Conservation (phyloP, 92 coral and sea anemone genomes). For the Zoanthus gigantus region DNA sequence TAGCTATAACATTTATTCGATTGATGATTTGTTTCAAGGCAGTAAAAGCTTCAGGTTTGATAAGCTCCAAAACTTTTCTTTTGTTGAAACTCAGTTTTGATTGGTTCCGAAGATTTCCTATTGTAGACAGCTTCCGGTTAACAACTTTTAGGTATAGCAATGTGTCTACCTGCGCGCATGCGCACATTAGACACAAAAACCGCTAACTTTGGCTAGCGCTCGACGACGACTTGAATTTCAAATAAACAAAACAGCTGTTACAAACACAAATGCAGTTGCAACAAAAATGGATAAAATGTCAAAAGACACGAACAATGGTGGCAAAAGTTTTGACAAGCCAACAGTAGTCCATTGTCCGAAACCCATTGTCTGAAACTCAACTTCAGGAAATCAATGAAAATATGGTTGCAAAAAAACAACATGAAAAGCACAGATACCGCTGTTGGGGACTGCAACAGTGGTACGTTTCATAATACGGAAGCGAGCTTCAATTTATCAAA, state of each 20-base stretch:
- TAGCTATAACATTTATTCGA: too few relatives aligned
- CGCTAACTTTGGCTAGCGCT: slow-evolving; percentile 1
- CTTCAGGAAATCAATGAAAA: slow-evolving; percentile 16
- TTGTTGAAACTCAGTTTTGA: too few relatives aligned
- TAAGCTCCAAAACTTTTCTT: too few relatives aligned
- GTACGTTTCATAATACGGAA: background rate
- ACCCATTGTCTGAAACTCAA: slow-evolving; percentile 20
- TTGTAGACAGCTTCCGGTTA: too few relatives aligned
- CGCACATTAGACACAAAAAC: background rate
- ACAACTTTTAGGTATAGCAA: too few relatives aligned
- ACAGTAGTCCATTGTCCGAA: background rate
- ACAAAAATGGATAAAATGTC: slow-evolving; percentile 24
- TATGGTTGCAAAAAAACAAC: slow-evolving; percentile 13
- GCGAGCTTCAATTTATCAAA: background rate
- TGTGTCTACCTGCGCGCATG: too few relatives aligned
- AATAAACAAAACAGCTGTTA: slow-evolving; percentile 11
- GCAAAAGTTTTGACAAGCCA: slow-evolving; percentile 18
- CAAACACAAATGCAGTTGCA: slow-evolving; percentile 21
- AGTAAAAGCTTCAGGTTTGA: too few relatives aligned
- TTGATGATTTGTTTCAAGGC: too few relatives aligned
- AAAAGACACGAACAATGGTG: slow-evolving; percentile 15
- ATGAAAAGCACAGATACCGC: slow-evolving; percentile 25
- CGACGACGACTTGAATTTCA: background rate
- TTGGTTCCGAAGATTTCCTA: too few relatives aligned
- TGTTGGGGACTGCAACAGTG: slow-evolving; percentile 28